Base-by-base conservation (phyloP, 1,140 invertebrate genomes). In the Macrobrachium nipponense region DNA sequence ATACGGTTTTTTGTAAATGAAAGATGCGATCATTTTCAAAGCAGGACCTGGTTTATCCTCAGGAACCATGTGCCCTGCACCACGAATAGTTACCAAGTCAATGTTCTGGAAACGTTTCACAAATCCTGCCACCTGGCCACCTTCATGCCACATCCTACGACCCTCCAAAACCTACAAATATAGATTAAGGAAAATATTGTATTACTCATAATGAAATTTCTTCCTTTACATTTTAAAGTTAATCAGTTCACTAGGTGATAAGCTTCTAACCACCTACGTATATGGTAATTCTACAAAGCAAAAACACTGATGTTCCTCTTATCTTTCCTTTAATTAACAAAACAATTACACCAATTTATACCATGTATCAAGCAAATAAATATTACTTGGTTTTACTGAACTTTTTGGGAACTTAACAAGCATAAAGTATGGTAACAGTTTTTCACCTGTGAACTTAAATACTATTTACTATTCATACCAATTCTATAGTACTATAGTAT, bases 1-100 rank as follows among this genome's bases (percentile, higher is more conserved):
- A n/a, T 82, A 89, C 11, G 88, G 88, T 59, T 84, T 87, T 68
- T 89, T 84, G 60, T 76, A 87, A 4, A 92, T 66, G 89, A 92
- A 92, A 79, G 90, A 90, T 18, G 89, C 89, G 80, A 92, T 90
- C 87, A 91, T 91, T 80, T 92, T 90, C 51, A 93, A 90, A 66
- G 92, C 92, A 84, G 90, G 91, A 17, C 89, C 90, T 62, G 93
- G 92, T 88, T 91, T 91, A 90, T 94, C 93, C 89, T 92, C 91
- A 1, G 93, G 93, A 2, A 93, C 93, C 93, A 93, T 93, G 89
- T 93, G 93, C 78, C 93, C 93, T 87, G 92, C 90, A 44, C 92
- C 92, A 90, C 90, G 90, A 12, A 92, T 88, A 0, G 92, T 92
- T 27, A 91, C 88, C 51, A 90, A 90, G 18, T 90, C 90, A 4